Evolutionary conservation across 1,140 invertebrate species (phyloP).

Genomic region (Schlechtendalia chinensis): DNA sequence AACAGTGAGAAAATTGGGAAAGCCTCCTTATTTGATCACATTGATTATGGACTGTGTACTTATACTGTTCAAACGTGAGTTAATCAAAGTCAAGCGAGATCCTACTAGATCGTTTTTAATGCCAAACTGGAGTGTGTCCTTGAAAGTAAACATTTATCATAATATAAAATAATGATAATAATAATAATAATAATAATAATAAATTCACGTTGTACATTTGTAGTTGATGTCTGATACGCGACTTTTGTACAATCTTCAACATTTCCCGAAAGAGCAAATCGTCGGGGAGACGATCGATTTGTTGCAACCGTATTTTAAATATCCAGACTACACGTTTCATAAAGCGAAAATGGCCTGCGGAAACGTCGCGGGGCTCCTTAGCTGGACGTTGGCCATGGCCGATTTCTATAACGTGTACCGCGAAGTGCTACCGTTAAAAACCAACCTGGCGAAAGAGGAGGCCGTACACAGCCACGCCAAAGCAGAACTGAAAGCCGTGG

Average conservation of each 20-base stretch:
- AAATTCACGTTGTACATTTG: background rate
- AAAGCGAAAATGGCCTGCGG: slow-evolving; percentile 87
- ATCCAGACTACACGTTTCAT: slow-evolving; percentile 82
- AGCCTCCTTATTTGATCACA: slow-evolving; percentile 95
- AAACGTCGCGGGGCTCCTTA: slow-evolving; percentile 85
- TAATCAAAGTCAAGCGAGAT: slow-evolving; percentile 78
- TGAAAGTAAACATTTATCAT: slow-evolving; percentile 68
- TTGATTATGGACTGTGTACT: slow-evolving; percentile 96
- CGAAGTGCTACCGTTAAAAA: slow-evolving; percentile 79
- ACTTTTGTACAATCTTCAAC: slow-evolving; percentile 78
- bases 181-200: no score
- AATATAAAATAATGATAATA: background rate
- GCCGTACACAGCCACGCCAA: slow-evolving; percentile 63
- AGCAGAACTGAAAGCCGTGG: slow-evolving; percentile 72
- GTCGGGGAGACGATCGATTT: slow-evolving; percentile 73
- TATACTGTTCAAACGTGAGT: slow-evolving; percentile 85
- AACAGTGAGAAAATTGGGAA: slow-evolving; percentile 88
- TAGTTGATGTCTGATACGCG: slow-evolving; percentile 80
- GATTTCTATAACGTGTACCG: slow-evolving; percentile 87
- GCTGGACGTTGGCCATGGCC: slow-evolving; percentile 92
- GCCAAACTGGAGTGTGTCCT: slow-evolving; percentile 90
- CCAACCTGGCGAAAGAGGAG: slow-evolving; percentile 61
- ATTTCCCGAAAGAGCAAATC: slow-evolving; percentile 92
- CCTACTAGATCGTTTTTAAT: slow-evolving; percentile 80
- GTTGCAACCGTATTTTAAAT: slow-evolving; percentile 78